Percentiles rank a stretch among this genome's conserved stretches.
phyloP scores from a whole-genome alignment of 2,888 invertebrate species.

The Trichopoda pennipes region DNA sequence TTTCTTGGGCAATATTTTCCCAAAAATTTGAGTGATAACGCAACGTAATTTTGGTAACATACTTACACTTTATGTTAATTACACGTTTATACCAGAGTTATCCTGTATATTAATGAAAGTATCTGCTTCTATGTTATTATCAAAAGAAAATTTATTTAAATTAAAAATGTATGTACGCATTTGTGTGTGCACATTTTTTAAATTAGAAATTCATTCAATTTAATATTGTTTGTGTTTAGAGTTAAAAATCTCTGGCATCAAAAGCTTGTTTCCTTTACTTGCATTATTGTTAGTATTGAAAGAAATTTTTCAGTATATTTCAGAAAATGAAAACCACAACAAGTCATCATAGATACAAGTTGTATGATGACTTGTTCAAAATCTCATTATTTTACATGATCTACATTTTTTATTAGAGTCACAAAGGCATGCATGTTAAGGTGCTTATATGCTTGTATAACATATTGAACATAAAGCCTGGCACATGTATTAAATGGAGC shows the following conservation, averaged over 20 bases:
- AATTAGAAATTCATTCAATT: background rate
- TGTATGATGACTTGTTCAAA: conserved; percentile 54
- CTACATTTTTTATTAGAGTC: conserved; percentile 50
- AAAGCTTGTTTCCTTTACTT: conserved; percentile 15
- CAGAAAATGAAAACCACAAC: conserved; percentile 36
- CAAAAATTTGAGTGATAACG: too few species aligned
- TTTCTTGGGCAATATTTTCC: too few species aligned
- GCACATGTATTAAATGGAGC: background rate
- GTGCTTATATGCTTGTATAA: conserved; percentile 14
- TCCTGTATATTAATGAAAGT: too few species aligned
- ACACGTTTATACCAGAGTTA: too few species aligned
- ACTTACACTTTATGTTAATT: too few species aligned
- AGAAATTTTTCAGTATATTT: conserved; percentile 56
- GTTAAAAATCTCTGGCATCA: background rate
- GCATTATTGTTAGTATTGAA: conserved; percentile 19
- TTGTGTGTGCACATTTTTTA: too few species aligned
- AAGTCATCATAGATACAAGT: conserved; percentile 14
- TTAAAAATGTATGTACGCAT: too few species aligned
- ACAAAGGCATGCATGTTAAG: conserved; percentile 43
- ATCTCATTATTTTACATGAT: conserved; percentile 62
- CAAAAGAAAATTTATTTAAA: too few species aligned
- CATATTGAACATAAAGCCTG: conserved; percentile 23
- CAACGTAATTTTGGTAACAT: too few species aligned
- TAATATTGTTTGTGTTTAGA: background rate
- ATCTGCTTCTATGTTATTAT: too few species aligned